Conservation (phyloP, 2,113 vertebrate species). For the Ramphastos sulfuratus region DNA sequence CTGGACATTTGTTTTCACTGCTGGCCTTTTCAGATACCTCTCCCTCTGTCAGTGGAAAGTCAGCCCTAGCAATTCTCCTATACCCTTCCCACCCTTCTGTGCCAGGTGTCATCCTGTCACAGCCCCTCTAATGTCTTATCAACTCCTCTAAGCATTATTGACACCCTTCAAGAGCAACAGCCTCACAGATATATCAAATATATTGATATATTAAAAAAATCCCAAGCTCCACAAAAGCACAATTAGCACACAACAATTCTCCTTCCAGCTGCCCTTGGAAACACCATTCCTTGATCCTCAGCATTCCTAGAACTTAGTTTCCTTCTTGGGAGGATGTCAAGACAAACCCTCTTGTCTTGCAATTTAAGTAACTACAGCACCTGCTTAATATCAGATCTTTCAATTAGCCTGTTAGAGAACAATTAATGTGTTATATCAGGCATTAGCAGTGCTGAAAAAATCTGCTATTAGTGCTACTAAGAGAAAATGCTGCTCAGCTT, state of each 20-base stretch:
- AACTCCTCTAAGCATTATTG: background rate
- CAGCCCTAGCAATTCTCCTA: background rate
- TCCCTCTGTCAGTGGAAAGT: background rate
- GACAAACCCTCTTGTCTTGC: background rate
- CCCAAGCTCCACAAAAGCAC: background rate
- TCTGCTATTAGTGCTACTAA: background rate
- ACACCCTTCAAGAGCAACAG: background rate
- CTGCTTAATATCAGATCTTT: background rate
- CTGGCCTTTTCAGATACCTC: background rate
- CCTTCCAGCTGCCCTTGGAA: background rate
- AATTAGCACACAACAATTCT: background rate
- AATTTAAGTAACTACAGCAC: background rate
- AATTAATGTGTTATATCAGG: background rate
- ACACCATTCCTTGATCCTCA: background rate
- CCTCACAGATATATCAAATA: background rate
- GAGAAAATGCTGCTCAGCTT: background rate
- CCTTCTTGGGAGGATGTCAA: background rate
- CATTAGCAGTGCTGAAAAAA: background rate
- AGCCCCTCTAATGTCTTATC: background rate
- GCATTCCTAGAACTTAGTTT: background rate
- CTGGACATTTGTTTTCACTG: background rate
- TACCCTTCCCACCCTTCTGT: background rate
- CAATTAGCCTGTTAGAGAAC: background rate
- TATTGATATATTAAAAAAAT: background rate
- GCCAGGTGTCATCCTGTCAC: background rate